Evolutionary conservation across 2,888 invertebrate species (phyloP), one percentile per base, ranked within the genome.

Genomic region (Trissolcus brochymenae): DNA sequence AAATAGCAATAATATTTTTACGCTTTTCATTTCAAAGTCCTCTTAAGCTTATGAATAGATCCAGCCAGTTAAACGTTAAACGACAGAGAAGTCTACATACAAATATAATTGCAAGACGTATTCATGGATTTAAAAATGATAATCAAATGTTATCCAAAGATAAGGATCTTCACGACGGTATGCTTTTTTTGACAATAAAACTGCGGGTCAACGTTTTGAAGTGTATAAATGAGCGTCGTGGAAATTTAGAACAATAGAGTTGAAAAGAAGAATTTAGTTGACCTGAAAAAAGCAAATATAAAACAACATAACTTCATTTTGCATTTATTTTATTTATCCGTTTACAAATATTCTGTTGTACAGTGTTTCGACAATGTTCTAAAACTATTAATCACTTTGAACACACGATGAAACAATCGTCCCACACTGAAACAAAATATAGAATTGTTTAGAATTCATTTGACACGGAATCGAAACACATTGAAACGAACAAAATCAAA

Each of bases 101-200:
- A 75, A 75, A 75, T 65, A 75, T 60, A 64, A 50, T 68, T 53
- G 40, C 67, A 73, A 68, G 68, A 75, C 56, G 64, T 64, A 75
- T 64, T 46, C 53, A 65, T 60, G 64, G 68, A 68, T 68, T 55
- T 35, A 35, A 41, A 50, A 65, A 35, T 25, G 6, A 68, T 59
- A 75, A 75, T 68, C 62, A 64, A 75, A 64, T 68, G 75, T 50
- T 54, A 64, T 46, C 50, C 59, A 55, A 54, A 57, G 59, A 60
- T 14, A 68, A 68, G 62, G 57, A 53, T 64, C 40, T 50, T 73
- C 60, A n/a, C n/a, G n/a, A n/a, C n/a, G n/a, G n/a, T n/a, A n/a
- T n/a, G n/a, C n/a, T n/a, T n/a, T n/a, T n/a, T n/a, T n/a, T n/a
- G n/a, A n/a, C n/a, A n/a, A n/a, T n/a, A n/a, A n/a, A n/a, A n/a